These are phyloP conservation scores for Tribolium freemani DNA, from an alignment of 2,888 invertebrate genomes.

Conservation along the genomic window DNA sequence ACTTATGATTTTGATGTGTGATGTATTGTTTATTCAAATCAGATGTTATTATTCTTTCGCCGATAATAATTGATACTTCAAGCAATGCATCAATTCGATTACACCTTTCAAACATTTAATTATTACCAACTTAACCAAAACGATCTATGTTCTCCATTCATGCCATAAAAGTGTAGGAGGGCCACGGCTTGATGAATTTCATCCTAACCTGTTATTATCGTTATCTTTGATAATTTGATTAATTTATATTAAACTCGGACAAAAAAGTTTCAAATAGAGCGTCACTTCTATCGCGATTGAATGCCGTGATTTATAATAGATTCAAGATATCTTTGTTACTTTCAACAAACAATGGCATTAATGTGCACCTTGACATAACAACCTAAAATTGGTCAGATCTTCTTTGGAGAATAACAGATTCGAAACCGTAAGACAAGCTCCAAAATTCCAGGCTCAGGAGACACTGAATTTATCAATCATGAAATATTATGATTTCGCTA, in stretches of 20 bases:
- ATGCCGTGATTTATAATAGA: too few species aligned
- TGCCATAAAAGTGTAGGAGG: conserved; percentile 26
- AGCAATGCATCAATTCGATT: conserved; percentile 22
- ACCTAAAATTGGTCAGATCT: too few species aligned
- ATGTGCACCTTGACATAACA: too few species aligned
- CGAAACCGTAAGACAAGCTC: too few species aligned
- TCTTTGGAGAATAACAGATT: too few species aligned
- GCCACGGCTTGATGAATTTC: conserved; percentile 16
- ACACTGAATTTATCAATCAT: too few species aligned
- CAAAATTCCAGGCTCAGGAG: too few species aligned
- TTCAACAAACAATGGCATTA: too few species aligned
- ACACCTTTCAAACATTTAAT: conserved; percentile 21
- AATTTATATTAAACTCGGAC: conserved; percentile 1
- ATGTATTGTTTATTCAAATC: conserved; percentile 50
- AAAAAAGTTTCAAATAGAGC: too few species aligned
- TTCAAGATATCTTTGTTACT: too few species aligned
- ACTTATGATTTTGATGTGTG: conserved; percentile 44
- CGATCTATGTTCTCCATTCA: conserved; percentile 21
- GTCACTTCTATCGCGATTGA: too few species aligned
- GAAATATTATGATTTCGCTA: too few species aligned
- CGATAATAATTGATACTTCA: conserved; percentile 34
- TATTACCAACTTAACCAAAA: conserved; percentile 19
- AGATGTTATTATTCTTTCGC: conserved; percentile 17
- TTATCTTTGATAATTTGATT: conserved; percentile 24
- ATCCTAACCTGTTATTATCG: conserved; percentile 22